Evolutionary conservation across 2,797 vertebrate genomes (phyloP).

Genomic region (Balearica regulorum): DNA sequence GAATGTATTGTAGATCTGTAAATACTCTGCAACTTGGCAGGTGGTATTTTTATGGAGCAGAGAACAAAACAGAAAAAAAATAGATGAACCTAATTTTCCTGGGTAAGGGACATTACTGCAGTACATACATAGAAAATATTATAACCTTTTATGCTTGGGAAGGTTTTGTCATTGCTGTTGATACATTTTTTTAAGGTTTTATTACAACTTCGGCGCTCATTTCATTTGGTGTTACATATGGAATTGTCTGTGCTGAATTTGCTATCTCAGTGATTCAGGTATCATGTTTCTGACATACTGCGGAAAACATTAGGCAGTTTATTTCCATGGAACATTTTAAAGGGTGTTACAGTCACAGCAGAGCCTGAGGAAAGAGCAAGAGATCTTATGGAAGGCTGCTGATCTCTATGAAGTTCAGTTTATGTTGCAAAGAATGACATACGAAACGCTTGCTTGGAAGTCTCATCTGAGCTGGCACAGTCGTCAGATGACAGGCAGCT

Average conservation of each 20-base stretch:
- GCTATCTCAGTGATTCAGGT: constrained; percentile 43
- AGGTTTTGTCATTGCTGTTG: not conserved
- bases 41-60: constrained; percentile 63
- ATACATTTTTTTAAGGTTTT: not conserved
- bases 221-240: constrained; percentile 49
- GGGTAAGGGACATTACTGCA: not conserved
- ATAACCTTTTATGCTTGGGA: not conserved
- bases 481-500: not conserved
- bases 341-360: constrained; percentile 35
- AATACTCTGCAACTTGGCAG: constrained; percentile 63
- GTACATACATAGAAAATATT: not conserved
- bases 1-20: constrained; percentile 67
- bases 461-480: constrained; percentile 5
- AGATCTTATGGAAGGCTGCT: constrained; percentile 50
- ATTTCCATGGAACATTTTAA: constrained; percentile 60
- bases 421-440: constrained; percentile 41
- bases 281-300: constrained; percentile 23
- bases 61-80: not conserved
- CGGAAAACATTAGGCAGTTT: constrained; percentile 45
- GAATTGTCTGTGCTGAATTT: constrained; percentile 57
- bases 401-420: constrained; percentile 31
- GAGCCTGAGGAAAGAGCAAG: constrained; percentile 41
- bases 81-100: not conserved
- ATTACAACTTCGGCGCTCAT: constrained; percentile 36
- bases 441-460: constrained; percentile 31